These are phyloP conservation scores for Palaemon carinicauda DNA, from an alignment of 1,140 invertebrate genomes.

Conservation along the genomic window DNA sequence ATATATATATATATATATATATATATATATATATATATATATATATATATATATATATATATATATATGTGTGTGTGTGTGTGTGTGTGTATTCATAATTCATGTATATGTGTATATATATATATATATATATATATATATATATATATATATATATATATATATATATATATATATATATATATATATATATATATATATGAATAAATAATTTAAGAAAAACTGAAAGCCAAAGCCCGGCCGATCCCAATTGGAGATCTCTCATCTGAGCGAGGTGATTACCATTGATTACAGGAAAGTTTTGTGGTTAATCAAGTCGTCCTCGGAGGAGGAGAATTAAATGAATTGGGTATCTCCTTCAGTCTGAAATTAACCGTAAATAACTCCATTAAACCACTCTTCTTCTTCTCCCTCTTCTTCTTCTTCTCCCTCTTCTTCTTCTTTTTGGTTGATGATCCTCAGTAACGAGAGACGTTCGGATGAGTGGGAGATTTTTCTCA, in stretches of 20 bases:
- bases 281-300: slow-evolving; percentile 43
- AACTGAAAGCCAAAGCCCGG: too few relatives aligned
- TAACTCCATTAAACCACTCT: too few relatives aligned
- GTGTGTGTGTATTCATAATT: too few relatives aligned
- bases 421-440: too few relatives aligned
- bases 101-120: not conserved
- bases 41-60: not conserved
- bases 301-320: slow-evolving; percentile 35
- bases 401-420: too few relatives aligned
- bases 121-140: not conserved
- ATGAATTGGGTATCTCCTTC: slow-evolving; percentile 36
- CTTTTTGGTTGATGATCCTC: too few relatives aligned
- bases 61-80: not conserved
- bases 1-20: too few relatives aligned
- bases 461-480: too few relatives aligned
- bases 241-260: too few relatives aligned
- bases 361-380: too few relatives aligned
- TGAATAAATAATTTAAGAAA: not conserved
- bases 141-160: not conserved
- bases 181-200: not conserved
- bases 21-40: not conserved
- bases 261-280: not conserved
- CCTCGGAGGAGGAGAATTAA: slow-evolving; percentile 17
- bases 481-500: too few relatives aligned
- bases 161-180: not conserved